A percentile compares a stretch with the other conserved stretches of the same genome.
Evolutionary conservation across 2,113 vertebrate species (phyloP).

Genomic region (Sisor rabdophorus): DNA sequence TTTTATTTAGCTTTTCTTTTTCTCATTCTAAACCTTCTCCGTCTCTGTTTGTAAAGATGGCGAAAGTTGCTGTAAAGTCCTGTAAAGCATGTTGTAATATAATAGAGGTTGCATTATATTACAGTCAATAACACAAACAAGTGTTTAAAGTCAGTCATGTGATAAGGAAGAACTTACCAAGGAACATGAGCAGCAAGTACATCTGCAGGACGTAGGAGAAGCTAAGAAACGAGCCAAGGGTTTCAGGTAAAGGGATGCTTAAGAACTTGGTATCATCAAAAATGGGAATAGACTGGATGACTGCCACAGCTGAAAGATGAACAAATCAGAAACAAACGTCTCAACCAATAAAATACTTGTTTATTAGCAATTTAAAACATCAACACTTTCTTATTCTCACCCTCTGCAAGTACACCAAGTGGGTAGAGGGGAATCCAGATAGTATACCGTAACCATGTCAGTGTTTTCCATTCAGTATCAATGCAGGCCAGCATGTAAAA

Average conservation of each 20-base stretch:
- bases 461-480: conserved; percentile 85
- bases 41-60: conserved; percentile 90
- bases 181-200: conserved; percentile 80
- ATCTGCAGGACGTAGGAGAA: conserved; percentile 83
- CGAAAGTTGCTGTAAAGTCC: conserved; percentile 83
- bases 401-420: conserved; percentile 86
- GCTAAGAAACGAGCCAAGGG: conserved; percentile 75
- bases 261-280: conserved; percentile 83
- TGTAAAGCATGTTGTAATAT: conserved; percentile 49
- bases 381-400: conserved; percentile 59
- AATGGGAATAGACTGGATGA: conserved; percentile 86
- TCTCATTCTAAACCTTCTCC: conserved; percentile 77
- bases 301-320: conserved; percentile 72
- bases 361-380: background rate
- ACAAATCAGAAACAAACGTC: background rate
- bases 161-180: conserved; percentile 74
- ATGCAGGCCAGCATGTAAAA: conserved; percentile 92
- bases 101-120: background rate
- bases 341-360: background rate
- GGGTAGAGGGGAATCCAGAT: conserved; percentile 92
- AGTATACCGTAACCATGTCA: conserved; percentile 92
- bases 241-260: conserved; percentile 81
- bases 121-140: background rate
- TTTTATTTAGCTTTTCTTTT: conserved; percentile 84
- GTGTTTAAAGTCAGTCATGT: background rate